Evolutionary conservation across 1,140 invertebrate genomes (phyloP).

Genomic region (Dreissena rostriformis): DNA sequence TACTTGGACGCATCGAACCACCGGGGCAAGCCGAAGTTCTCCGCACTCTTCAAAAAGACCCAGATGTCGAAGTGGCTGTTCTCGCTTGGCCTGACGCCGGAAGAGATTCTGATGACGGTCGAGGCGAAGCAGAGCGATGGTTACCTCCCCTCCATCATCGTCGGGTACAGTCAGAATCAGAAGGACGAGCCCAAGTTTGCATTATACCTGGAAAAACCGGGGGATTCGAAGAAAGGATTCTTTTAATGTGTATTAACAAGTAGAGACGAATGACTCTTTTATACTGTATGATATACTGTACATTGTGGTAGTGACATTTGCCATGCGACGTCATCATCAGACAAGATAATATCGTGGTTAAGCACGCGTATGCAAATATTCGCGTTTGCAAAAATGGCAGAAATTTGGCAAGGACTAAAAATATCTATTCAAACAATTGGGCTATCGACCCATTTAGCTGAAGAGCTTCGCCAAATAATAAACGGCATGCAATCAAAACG

Average conservation of each 20-base stretch:
- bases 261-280: too few relatives aligned
- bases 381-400: too few relatives aligned
- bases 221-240: not conserved
- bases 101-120: conserved; percentile 55
- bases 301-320: too few relatives aligned
- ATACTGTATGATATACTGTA: too few relatives aligned
- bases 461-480: not conserved
- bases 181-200: conserved; percentile 58
- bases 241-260: not conserved
- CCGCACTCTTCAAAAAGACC: conserved; percentile 72
- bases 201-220: conserved; percentile 63
- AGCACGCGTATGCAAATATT: too few relatives aligned
- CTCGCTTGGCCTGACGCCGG: conserved; percentile 53
- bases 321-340: too few relatives aligned
- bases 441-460: too few relatives aligned
- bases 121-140: conserved; percentile 57
- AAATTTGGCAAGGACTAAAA: too few relatives aligned
- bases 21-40: conserved; percentile 70
- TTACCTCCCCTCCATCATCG: conserved; percentile 63
- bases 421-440: too few relatives aligned
- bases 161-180: conserved; percentile 64
- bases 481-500: not conserved
- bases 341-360: too few relatives aligned
- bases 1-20: conserved; percentile 73
- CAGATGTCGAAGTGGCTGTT: conserved; percentile 64